A percentile compares a stretch with the other conserved stretches of the same genome.
phyloP scores from a whole-genome alignment of 2,113 vertebrate genomes.

The Megalops atlanticus region DNA sequence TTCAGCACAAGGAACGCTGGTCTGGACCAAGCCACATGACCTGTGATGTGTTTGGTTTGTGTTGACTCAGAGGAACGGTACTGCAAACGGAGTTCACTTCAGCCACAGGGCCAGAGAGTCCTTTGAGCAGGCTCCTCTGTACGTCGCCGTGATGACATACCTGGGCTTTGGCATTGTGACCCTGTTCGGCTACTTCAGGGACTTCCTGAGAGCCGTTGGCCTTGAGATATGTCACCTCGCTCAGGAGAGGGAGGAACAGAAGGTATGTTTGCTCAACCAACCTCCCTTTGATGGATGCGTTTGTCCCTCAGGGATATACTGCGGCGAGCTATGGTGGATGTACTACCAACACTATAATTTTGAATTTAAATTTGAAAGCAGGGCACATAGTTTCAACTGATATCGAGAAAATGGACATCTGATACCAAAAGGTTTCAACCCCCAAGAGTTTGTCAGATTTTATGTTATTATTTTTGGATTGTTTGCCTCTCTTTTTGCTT shows the following conservation, averaged over 20 bases:
- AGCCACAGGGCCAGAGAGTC: slow-evolving; percentile 67
- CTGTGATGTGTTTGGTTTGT: slow-evolving; percentile 36
- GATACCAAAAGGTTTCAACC: background rate
- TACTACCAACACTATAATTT: background rate
- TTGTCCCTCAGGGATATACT: too few species aligned
- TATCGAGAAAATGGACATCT: background rate
- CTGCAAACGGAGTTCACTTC: slow-evolving; percentile 56
- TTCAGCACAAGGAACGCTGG: background rate
- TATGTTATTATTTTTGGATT: background rate
- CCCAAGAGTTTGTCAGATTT: background rate
- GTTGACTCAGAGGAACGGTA: slow-evolving; percentile 75
- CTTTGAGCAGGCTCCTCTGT: slow-evolving; percentile 87
- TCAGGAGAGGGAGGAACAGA: slow-evolving; percentile 85
- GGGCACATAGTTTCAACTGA: background rate
- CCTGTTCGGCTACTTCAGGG: slow-evolving; percentile 89
- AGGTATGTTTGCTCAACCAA: slow-evolving; percentile 69
- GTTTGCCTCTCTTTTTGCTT: background rate
- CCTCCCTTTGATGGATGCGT: background rate
- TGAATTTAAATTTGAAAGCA: background rate
- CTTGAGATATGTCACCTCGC: slow-evolving; percentile 84
- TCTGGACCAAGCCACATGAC: background rate
- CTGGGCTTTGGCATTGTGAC: slow-evolving; percentile 86
- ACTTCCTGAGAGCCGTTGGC: slow-evolving; percentile 86
- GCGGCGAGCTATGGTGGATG: background rate
- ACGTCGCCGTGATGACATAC: slow-evolving; percentile 86